These are phyloP conservation scores for Melanargia galathea DNA, from an alignment of 2,888 invertebrate genomes.

Conservation along the genomic window DNA sequence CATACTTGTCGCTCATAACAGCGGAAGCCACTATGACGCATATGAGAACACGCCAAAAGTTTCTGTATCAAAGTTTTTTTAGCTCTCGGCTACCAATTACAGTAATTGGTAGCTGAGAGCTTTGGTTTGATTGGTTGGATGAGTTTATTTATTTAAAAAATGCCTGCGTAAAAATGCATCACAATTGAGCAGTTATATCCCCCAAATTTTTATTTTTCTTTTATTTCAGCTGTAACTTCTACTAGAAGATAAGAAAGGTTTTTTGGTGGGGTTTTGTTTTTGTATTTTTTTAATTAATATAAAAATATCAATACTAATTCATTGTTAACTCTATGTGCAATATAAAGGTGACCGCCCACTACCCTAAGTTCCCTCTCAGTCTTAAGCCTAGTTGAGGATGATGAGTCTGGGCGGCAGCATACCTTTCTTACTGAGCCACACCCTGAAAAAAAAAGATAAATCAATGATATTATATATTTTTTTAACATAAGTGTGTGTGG, in stretches of 20 bases:
- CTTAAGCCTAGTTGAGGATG: slow-evolving; percentile 34
- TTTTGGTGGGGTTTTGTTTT: neutral
- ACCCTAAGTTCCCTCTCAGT: slow-evolving; percentile 26
- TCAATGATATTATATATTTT: neutral
- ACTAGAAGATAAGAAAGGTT: neutral
- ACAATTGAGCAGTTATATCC: too few species aligned
- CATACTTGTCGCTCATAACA: too few species aligned
- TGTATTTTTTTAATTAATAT: too few species aligned
- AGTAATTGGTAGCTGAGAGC: too few species aligned
- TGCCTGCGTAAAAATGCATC: too few species aligned
- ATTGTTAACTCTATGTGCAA: slow-evolving; percentile 16
- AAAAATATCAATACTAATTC: neutral
- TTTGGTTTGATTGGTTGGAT: too few species aligned
- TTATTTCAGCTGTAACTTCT: neutral
- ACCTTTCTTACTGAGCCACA: slow-evolving; percentile 86
- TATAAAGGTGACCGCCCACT: slow-evolving; percentile 13
- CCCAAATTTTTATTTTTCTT: neutral
- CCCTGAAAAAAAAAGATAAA: slow-evolving; percentile 68
- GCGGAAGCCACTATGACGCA: too few species aligned
- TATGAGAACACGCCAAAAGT: too few species aligned
- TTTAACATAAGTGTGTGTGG: too few species aligned
- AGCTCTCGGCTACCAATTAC: too few species aligned
- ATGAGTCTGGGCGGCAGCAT: slow-evolving; percentile 69
- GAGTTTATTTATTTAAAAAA: too few species aligned
- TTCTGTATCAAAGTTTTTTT: too few species aligned